Conservation (phyloP, 2,888 invertebrate genomes). For the Rotaria magnacalcarata region DNA sequence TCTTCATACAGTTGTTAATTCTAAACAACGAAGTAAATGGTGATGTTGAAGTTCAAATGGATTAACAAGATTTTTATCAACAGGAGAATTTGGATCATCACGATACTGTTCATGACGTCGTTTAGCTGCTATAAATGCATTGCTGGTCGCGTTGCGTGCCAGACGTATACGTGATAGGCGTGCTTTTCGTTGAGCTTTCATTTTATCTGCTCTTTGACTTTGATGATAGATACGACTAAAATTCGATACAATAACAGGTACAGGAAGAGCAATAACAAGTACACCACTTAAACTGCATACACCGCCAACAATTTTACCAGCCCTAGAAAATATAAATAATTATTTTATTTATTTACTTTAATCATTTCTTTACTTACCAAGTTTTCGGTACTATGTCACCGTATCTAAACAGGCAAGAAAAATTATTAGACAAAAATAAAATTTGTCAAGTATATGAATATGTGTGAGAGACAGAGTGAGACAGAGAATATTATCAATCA, state of each 20-base stretch:
- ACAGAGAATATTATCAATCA: too few species aligned
- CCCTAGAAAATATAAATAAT: conserved; percentile 63
- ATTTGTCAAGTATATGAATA: too few species aligned
- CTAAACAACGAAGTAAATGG: conserved; percentile 45
- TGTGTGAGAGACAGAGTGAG: too few species aligned
- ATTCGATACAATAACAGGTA: conserved; percentile 98
- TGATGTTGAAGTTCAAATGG: conserved; percentile 46
- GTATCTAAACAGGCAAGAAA: conserved; percentile 67
- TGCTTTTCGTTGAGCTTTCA: conserved; percentile 81
- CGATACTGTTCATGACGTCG: conserved; percentile 39
- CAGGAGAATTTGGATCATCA: neutral
- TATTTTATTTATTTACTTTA: too few species aligned
- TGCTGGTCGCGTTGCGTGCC: conserved; percentile 43
- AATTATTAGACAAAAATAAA: too few species aligned
- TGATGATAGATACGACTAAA: conserved; percentile 99
- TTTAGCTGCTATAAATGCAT: conserved; percentile 45
- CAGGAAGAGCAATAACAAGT: conserved; percentile 95
- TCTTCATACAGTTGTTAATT: conserved; percentile 40
- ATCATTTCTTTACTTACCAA: conserved; percentile 32
- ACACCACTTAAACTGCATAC: conserved; percentile 97
- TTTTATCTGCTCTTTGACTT: conserved; percentile 96
- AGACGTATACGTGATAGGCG: conserved; percentile 41
- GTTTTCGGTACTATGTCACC: conserved; percentile 99
- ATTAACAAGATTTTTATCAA: conserved; percentile 33
- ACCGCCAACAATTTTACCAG: conserved; percentile 97